These are phyloP conservation scores for Heliconius nattereri DNA, from an alignment of 1,140 invertebrate genomes.

Conservation along the genomic window DNA sequence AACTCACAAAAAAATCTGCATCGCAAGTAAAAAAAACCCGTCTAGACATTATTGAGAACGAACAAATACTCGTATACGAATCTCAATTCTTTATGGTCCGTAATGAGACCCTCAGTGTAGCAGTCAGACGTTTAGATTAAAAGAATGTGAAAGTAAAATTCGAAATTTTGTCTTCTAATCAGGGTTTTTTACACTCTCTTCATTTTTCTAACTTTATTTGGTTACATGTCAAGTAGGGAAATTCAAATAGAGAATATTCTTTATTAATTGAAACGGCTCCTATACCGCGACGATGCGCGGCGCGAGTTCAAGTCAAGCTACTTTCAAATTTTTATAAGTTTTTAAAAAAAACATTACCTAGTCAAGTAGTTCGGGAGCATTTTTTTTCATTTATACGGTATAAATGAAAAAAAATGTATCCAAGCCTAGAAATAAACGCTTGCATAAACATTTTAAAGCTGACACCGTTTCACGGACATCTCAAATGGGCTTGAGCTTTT, in stretches of 20 bases:
- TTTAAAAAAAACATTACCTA: too few relatives aligned
- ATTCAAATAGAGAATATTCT: too few relatives aligned
- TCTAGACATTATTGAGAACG: constrained; percentile 7
- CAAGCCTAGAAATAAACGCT: background rate
- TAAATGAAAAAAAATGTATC: too few relatives aligned
- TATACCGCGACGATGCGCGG: too few relatives aligned
- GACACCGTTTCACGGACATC: background rate
- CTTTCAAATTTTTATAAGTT: too few relatives aligned
- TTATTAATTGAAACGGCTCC: too few relatives aligned
- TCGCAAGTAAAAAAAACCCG: background rate
- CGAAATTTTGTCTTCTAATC: constrained; percentile 1
- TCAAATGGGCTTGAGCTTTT: constrained; percentile 19
- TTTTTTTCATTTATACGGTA: too few relatives aligned
- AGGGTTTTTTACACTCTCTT: background rate
- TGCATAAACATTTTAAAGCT: background rate
- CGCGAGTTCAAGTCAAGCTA: too few relatives aligned
- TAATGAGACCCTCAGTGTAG: background rate
- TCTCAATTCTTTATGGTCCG: background rate
- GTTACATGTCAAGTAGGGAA: too few relatives aligned
- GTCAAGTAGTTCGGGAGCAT: too few relatives aligned
- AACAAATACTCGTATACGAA: background rate
- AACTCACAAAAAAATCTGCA: background rate
- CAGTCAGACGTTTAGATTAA: background rate
- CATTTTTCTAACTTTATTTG: background rate
- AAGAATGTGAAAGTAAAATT: background rate